Base-by-base conservation (phyloP, 1,140 invertebrate species). In the Diabrotica undecimpunctata region DNA sequence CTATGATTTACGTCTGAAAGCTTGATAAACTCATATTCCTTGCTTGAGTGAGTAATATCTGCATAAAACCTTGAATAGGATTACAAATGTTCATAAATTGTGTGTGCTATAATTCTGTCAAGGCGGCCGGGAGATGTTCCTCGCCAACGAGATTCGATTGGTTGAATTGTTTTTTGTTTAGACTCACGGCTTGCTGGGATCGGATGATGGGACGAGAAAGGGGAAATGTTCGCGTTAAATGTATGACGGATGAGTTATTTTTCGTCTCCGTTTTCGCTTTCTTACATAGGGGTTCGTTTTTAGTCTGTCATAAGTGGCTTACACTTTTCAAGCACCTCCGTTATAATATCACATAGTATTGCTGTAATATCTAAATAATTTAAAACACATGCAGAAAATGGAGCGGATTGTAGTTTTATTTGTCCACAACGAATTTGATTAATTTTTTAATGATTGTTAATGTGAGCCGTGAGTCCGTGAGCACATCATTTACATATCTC, bases 31-130 rank as follows among this genome's bases (percentile, higher is more conserved):
- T 77, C 77, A 79, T 79, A 79, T 78, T 79, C 78, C 72, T 74
- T 78, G 78, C 77, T 78, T 79, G 78, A 79, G 75, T 78, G 78
- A 79, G 73, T 78, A 79, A 78, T 79, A 79, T 79, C 77, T 78
- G 77, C 76, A 79, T 78, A 78, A 78, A 79, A 78, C 75, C 77
- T 79, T 78, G 77, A 79, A 79, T 77, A 75, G 77, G 77, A 79
- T 79, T 79, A 78, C 77, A 79, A 78, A 77, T 77, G 78, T 78
- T 78, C 78, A 78, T 79, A 79, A 79, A 79, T 79, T 78, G 72
- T 77, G 71, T 75, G 61, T 54, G 61, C 61, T 41, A 41, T 62
- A 62, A 62, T 54, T 62, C 61, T 54, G 61, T 62, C 61, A 62
- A 54, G 61, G 14, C n/a, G 61, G 58, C 58, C 10, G 58, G 46